Base-by-base conservation (phyloP, 2,113 vertebrate genomes). In the Cepphus grylle region DNA sequence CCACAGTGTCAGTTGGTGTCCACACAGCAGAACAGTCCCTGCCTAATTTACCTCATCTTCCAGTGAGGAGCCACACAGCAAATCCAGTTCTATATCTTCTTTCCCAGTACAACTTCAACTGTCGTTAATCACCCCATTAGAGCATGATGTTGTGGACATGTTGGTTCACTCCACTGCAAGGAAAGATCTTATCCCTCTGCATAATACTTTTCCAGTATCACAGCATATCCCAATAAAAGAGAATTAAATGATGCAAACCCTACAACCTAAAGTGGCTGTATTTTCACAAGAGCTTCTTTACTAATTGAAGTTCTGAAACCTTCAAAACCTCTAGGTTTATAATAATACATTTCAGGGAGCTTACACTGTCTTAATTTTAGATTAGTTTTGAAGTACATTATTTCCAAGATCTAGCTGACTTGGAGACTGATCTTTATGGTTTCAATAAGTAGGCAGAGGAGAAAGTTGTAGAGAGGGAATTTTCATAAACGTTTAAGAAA, bases 1-100 rank as follows among this genome's bases (percentile, higher is more conserved):
- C 53, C 32, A 5, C 1, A 18, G 1, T 12, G 18, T 13, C 52
- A 38, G 15, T 2, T 76, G 13, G 0, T 22, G 8, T 42, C 56
- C 15, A 29, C 15, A 12, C 18, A 65, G 13, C 22, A 34, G 36
- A 18, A 8, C 16, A 10, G 7, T 36, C 36, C 19, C 8, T 55
- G 71, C 38, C 17, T 32, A 17, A 1, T 30, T 49, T 34, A 18
- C 22, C 6, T 81, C 63, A 2, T 47, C 15, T 86, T 61, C 40
- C 49, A 17, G 21, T 3, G 42, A 66, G 74, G 6, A 66, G 8
- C 27, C 25, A n/a, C n/a, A 15, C 8, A 36, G 8, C 5, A 55
- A 85, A 74, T 8, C 5, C 49, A 55, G 6, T 11, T 80, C 36
- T 70, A 15, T 12, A 45, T 29, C 10, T 72, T 59, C 32, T 63